Base-by-base conservation (phyloP, 2,888 invertebrate genomes). In the Mythimna vitellina region DNA sequence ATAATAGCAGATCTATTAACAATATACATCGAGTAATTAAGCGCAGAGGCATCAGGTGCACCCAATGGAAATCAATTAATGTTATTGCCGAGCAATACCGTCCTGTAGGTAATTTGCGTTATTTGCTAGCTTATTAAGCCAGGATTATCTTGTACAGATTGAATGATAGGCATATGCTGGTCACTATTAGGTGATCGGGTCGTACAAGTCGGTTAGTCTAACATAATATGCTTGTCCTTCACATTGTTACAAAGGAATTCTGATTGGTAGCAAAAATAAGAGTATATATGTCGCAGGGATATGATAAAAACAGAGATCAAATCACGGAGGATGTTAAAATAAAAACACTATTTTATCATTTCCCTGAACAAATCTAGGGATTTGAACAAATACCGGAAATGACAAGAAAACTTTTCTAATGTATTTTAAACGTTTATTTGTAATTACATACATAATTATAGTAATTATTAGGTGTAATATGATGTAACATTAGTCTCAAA, bases 41-140 rank as follows among this genome's bases (percentile, higher is more conserved):
- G 63, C 81, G 65, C 66, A 77, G 82, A 81, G 84, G 84, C 81
- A 87, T 80, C 95, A 95, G 94, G 94, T 95, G 95, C 88, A 89
- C 81, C 74, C 85, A 89, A 92, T 90, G 89, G 90, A 90, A 92
- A 93, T 92, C 94, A 94, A 95, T 95, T 95, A 94, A 92, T 92
- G 89, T 92, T 92, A 94, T 92, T 91, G 92, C 91, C 82, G 67
- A 69, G 79, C 80, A 58, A 80, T 80, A 63, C 78, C 68, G 73
- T 65, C 78, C 82, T 77, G 81, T 66, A 81, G 86, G 87, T 86
- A 89, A 89, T 89, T 89, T 86, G 83, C 85, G 80, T 89, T 90
- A 89, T 91, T 90, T 86, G 86, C 84, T 78, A 85, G 89, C 85
- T 89, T 90, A 91, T 91, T 89, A 87, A 84, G 85, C 85, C 77